phyloP scores from a whole-genome alignment of 2,113 vertebrate genomes.

The Anhinga rufa region DNA sequence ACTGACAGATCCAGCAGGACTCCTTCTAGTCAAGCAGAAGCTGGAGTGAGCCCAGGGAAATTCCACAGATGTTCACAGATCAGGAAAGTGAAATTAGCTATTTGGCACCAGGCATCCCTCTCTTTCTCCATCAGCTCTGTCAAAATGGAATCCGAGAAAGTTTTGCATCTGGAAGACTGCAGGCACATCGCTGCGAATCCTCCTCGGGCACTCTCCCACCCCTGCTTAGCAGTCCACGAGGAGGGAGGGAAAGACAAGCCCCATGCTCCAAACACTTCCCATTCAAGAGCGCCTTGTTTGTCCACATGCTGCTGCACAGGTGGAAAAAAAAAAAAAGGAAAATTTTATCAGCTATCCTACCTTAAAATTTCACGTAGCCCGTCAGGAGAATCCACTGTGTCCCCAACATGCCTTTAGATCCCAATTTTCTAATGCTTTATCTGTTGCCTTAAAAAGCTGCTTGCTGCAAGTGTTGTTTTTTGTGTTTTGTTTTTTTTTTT shows the following conservation, averaged over 20 bases:
- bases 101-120: neutral
- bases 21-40: neutral
- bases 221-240: neutral
- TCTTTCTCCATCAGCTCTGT: neutral
- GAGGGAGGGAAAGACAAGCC: neutral
- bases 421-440: neutral
- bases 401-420: neutral
- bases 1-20: neutral
- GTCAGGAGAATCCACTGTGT: neutral
- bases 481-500: neutral
- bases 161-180: conserved; percentile 14
- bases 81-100: neutral
- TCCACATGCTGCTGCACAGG: neutral
- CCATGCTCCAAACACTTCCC: neutral
- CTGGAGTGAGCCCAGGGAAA: neutral
- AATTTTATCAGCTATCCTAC: neutral
- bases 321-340: neutral
- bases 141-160: neutral
- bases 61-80: neutral
- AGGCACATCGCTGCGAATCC: neutral
- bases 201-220: neutral
- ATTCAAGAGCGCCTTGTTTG: neutral
- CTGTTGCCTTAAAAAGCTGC: neutral
- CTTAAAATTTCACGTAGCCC: neutral
- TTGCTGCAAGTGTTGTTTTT: neutral